Percentiles rank a stretch among this genome's conserved stretches.
phyloP scores from a whole-genome alignment of 2,113 vertebrate genomes.

The Fukomys damarensis region DNA sequence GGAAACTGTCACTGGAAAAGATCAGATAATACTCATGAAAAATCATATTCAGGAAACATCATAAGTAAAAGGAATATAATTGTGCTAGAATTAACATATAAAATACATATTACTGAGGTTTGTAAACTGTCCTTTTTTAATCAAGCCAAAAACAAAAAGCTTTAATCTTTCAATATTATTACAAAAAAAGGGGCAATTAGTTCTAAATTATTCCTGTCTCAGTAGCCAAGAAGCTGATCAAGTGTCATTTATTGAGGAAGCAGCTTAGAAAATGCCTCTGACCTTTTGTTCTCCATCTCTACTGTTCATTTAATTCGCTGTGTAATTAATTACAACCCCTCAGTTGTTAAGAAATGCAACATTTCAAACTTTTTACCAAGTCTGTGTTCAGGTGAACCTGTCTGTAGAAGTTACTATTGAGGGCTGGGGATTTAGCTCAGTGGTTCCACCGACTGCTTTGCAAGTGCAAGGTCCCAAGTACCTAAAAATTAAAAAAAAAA shows the following conservation, averaged over 20 bases:
- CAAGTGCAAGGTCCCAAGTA: too few relatives aligned
- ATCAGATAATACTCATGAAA: constrained; percentile 87
- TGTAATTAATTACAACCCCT: constrained; percentile 82
- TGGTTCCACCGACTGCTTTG: too few relatives aligned
- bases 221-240: constrained; percentile 82
- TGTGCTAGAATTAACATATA: constrained; percentile 85
- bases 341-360: constrained; percentile 82
- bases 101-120: constrained; percentile 86
- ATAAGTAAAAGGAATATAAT: constrained; percentile 82
- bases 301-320: constrained; percentile 81
- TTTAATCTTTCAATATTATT: constrained; percentile 85
- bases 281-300: constrained; percentile 79
- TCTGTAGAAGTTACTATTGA: constrained; percentile 82
- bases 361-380: constrained; percentile 81
- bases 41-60: constrained; percentile 86
- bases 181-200: constrained; percentile 73
- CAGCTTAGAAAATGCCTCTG: constrained; percentile 83
- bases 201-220: constrained; percentile 82
- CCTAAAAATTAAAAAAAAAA: too few relatives aligned
- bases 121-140: constrained; percentile 88
- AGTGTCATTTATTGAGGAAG: constrained; percentile 77
- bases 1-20: constrained; percentile 84
- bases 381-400: constrained; percentile 83
- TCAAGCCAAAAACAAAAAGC: constrained; percentile 84
- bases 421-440: too few relatives aligned